These are phyloP conservation scores for Sycophila sp. DNA, from an alignment of 1,140 invertebrate species.

Conservation along the genomic window DNA sequence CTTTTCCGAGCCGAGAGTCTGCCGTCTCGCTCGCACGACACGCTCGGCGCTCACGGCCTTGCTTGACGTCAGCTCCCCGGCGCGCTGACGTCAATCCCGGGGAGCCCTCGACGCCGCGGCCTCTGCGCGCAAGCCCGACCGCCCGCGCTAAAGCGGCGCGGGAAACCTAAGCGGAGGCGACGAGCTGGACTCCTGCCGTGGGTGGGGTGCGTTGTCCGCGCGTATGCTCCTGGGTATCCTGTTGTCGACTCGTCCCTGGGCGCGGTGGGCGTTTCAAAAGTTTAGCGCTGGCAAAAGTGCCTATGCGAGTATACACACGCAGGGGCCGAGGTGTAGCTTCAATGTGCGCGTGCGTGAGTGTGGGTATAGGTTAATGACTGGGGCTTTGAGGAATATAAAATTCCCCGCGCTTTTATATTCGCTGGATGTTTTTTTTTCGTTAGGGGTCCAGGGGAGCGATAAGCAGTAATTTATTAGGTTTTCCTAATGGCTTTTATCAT, in stretches of 20 bases:
- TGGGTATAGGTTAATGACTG: too few species aligned
- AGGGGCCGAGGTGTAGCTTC: too few species aligned
- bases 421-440: too few species aligned
- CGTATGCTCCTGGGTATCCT: not conserved
- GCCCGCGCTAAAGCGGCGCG: not conserved
- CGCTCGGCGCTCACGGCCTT: constrained; percentile 48
- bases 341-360: too few species aligned
- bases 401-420: too few species aligned
- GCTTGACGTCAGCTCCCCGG: constrained; percentile 52
- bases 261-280: not conserved
- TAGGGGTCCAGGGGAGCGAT: too few species aligned
- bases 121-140: too few species aligned
- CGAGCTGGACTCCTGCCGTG: not conserved
- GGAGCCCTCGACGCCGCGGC: not conserved
- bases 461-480: too few species aligned
- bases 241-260: not conserved
- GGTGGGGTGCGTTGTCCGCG: not conserved
- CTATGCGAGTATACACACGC: too few species aligned
- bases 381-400: too few species aligned
- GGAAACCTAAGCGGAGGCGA: not conserved
- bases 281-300: not conserved
- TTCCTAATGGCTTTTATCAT: too few species aligned
- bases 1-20: not conserved
- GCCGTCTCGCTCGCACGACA: not conserved
- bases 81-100: constrained; percentile 54